phyloP scores from a whole-genome alignment of 2,888 invertebrate species.

The Stenotaenia linearis region DNA sequence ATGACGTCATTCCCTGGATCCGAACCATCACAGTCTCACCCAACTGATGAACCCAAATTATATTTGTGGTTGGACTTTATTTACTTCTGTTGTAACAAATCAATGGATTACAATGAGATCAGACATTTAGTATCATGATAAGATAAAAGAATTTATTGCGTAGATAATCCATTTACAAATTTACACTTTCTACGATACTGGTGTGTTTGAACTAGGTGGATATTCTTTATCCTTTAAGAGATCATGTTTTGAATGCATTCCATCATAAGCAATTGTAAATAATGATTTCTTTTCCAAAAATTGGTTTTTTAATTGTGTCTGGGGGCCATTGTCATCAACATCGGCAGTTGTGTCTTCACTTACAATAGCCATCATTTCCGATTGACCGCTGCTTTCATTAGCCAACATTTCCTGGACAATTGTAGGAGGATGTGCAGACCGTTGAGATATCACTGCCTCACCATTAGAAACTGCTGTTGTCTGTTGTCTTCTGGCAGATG shows the following conservation, averaged over 20 bases:
- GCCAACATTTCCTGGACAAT: background rate
- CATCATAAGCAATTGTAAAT: constrained; percentile 87
- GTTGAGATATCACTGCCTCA: background rate
- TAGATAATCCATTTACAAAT: too few species aligned
- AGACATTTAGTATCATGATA: too few species aligned
- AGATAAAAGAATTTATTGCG: background rate
- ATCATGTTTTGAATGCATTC: constrained; percentile 72
- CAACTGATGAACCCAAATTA: too few species aligned
- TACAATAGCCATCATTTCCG: background rate
- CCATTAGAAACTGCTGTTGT: background rate
- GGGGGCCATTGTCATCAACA: background rate
- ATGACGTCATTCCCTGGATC: too few species aligned
- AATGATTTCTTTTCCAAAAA: constrained; percentile 79
- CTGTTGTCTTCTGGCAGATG: background rate
- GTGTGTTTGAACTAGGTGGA: constrained; percentile 27
- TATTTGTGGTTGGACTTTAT: too few species aligned
- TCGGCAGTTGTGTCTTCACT: constrained; percentile 38
- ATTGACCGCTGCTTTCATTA: background rate
- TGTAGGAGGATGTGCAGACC: background rate
- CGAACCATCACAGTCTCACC: too few species aligned
- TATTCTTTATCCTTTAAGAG: constrained; percentile 34
- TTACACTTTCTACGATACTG: background rate
- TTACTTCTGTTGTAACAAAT: too few species aligned
- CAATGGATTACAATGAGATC: too few species aligned
- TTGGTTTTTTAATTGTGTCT: constrained; percentile 45